Percentiles rank a stretch among this genome's conserved stretches.
Conservation (phyloP, 2,888 invertebrate genomes). For the Drosophila kuntzei region DNA sequence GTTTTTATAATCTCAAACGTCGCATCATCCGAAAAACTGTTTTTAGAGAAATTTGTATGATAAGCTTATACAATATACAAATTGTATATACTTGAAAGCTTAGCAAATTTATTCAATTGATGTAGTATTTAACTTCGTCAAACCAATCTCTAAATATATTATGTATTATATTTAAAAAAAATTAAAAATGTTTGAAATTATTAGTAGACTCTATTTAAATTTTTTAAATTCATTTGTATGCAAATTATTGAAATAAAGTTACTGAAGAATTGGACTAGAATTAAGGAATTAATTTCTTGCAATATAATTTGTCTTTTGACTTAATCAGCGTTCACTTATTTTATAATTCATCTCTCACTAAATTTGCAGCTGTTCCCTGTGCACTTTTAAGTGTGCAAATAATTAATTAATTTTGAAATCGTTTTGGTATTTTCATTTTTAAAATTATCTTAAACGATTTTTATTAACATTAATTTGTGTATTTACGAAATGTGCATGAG, state of each 20-base stretch:
- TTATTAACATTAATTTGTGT: constrained; percentile 35
- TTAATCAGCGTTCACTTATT: not conserved
- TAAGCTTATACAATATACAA: constrained; percentile 1
- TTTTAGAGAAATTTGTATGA: constrained; percentile 7
- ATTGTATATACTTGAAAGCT: not conserved
- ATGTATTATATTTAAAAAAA: not conserved
- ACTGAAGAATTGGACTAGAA: too few species aligned
- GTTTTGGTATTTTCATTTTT: not conserved
- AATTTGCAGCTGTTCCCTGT: not conserved
- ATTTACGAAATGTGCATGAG: constrained; percentile 25
- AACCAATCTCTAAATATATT: too few species aligned
- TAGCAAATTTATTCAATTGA: constrained; percentile 3
- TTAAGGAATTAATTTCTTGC: too few species aligned
- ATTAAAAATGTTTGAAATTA: not conserved
- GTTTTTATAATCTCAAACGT: constrained; percentile 22
- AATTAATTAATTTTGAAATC: not conserved
- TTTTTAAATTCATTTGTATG: not conserved
- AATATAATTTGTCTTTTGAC: not conserved
- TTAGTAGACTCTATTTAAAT: not conserved
- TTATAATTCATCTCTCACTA: not conserved
- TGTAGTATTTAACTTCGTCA: too few species aligned
- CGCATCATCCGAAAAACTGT: not conserved
- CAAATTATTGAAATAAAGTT: too few species aligned
- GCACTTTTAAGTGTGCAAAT: not conserved
- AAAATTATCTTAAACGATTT: constrained; percentile 14